A percentile compares a stretch with the other conserved stretches of the same genome.
These are phyloP conservation scores for Acleris cristana DNA, from an alignment of 2,888 invertebrate genomes.

Conservation along the genomic window DNA sequence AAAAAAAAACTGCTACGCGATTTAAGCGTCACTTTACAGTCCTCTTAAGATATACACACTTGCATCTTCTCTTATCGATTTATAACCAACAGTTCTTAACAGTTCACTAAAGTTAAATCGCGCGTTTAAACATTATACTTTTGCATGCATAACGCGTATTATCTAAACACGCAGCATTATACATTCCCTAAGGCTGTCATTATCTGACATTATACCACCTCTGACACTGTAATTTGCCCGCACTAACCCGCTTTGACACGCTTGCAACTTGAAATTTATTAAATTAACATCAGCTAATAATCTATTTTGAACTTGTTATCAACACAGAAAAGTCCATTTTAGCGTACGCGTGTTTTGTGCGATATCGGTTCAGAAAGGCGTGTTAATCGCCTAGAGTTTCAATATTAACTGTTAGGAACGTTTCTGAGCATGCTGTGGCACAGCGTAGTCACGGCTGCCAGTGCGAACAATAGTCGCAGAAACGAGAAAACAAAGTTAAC, in stretches of 20 bases:
- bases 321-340: constrained; percentile 14
- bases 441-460: constrained; percentile 27
- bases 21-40: too few relatives aligned
- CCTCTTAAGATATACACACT: too few relatives aligned
- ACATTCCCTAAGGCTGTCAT: constrained; percentile 27
- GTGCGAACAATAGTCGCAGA: constrained; percentile 18
- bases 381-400: constrained; percentile 37
- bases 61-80: too few relatives aligned
- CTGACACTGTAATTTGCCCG: constrained; percentile 37
- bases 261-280: constrained; percentile 26
- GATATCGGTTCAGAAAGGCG: constrained; percentile 32
- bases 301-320: constrained; percentile 16
- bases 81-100: not conserved
- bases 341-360: constrained; percentile 15
- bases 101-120: too few relatives aligned
- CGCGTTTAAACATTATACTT: not conserved
- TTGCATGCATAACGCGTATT: constrained; percentile 18
- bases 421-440: constrained; percentile 26
- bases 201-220: constrained; percentile 37
- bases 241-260: constrained; percentile 34
- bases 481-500: constrained; percentile 7
- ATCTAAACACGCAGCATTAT: constrained; percentile 21
- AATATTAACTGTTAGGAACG: constrained; percentile 33
- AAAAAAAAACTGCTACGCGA: too few relatives aligned
- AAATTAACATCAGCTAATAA: constrained; percentile 15